Evolutionary conservation across 2,797 vertebrate genomes (phyloP).

Genomic region (Pelochelys cantorii): DNA sequence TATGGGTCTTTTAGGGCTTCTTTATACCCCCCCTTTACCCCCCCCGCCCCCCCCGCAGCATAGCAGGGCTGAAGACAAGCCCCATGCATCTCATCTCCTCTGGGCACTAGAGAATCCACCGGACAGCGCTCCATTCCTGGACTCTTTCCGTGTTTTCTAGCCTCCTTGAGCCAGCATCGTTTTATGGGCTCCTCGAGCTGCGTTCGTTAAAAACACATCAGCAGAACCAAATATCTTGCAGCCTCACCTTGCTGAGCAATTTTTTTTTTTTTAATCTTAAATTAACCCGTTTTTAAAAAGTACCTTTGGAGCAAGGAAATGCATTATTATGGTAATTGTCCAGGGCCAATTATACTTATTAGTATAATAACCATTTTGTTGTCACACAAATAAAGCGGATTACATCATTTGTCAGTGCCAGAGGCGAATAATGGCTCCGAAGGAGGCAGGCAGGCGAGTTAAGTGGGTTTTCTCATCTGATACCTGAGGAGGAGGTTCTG

Average conservation of each 20-base stretch:
- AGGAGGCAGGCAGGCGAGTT: slow-evolving; percentile 7
- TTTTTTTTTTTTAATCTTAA: slow-evolving; percentile 71
- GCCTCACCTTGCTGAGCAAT: neutral
- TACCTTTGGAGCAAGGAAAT: slow-evolving; percentile 77
- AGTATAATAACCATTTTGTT: slow-evolving; percentile 84
- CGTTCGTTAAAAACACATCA: slow-evolving; percentile 48
- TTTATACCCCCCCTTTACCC: neutral
- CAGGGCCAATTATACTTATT: slow-evolving; percentile 86
- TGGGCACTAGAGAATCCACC: neutral
- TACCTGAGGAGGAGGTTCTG: neutral
- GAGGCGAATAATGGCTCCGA: slow-evolving; percentile 66
- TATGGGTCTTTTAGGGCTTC: neutral
- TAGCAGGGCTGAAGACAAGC: neutral
- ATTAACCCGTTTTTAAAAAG: slow-evolving; percentile 77
- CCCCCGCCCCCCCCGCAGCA: neutral
- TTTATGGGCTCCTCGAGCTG: neutral
- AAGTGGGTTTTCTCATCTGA: neutral
- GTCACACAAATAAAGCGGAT: slow-evolving; percentile 82
- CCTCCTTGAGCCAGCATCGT: slow-evolving; percentile 31
- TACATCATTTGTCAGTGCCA: slow-evolving; percentile 80
- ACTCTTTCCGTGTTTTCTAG: slow-evolving; percentile 46
- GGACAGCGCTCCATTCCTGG: neutral
- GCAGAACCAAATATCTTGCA: slow-evolving; percentile 23
- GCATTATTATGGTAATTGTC: slow-evolving; percentile 86
- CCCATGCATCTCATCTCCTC: neutral